Evolutionary conservation across 2,888 invertebrate species (phyloP).

Genomic region (Drepanosiphum platanoidis): DNA sequence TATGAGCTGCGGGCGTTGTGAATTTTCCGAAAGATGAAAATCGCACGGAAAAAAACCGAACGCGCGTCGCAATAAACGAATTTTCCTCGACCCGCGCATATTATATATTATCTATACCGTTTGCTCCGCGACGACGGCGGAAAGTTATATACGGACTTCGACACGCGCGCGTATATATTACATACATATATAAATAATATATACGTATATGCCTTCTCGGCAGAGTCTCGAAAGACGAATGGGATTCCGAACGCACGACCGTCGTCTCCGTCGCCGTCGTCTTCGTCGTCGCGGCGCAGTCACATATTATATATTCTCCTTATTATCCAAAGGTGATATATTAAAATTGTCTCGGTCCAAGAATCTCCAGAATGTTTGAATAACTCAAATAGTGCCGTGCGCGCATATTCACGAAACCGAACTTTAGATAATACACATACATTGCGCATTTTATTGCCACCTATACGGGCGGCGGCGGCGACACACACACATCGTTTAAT

Average conservation of each 20-base stretch:
- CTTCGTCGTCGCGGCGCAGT: neutral
- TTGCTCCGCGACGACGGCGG: neutral
- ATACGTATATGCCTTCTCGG: neutral
- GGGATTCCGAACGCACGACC: conserved; percentile 30
- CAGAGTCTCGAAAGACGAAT: conserved; percentile 38
- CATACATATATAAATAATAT: neutral
- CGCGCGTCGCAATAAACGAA: no score
- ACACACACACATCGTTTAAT: conserved; percentile 49
- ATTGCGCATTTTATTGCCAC: conserved; percentile 61
- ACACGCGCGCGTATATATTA: neutral
- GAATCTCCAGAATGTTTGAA: conserved; percentile 61
- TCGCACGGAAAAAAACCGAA: no score
- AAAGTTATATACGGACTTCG: neutral
- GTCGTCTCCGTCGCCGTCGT: neutral
- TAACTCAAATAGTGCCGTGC: conserved; percentile 34
- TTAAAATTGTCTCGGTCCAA: conserved; percentile 59
- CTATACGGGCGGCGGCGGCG: conserved; percentile 28
- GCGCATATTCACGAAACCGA: conserved; percentile 45
- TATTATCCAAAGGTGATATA: conserved; percentile 58
- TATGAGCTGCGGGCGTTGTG: no score
- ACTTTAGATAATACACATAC: conserved; percentile 46
- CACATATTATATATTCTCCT: conserved; percentile 48
- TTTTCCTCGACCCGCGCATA: neutral
- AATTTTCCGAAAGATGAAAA: no score
- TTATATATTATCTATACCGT: neutral